Evolutionary conservation across 1,140 invertebrate genomes (phyloP).

Genomic region (Araneus ventricosus): DNA sequence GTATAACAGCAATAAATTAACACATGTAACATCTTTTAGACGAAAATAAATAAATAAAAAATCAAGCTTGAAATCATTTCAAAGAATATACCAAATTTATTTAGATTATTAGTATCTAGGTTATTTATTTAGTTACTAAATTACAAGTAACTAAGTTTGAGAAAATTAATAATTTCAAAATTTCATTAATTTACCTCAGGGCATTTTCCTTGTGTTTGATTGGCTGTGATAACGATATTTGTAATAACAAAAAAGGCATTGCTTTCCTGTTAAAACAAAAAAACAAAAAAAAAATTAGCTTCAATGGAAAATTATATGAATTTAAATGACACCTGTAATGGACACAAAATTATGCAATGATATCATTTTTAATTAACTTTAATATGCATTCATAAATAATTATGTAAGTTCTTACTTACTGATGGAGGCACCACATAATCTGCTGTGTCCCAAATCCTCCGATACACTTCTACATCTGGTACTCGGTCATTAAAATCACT

Average conservation of each 20-base stretch:
- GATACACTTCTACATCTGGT: slow-evolving; percentile 77
- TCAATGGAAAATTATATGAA: no score
- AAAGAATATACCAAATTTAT: no score
- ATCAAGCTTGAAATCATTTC: no score
- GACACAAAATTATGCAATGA: not conserved
- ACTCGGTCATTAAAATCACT: slow-evolving; percentile 73
- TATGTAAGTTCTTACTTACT: slow-evolving; percentile 76
- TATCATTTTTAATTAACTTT: not conserved
- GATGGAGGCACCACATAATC: slow-evolving; percentile 83
- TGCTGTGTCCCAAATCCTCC: slow-evolving; percentile 82
- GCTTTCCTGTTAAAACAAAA: slow-evolving; percentile 80
- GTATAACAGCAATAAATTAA: no score
- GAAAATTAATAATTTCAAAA: no score
- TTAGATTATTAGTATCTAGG: no score
- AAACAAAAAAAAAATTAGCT: no score
- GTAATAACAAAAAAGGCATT: slow-evolving; percentile 83
- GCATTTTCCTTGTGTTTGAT: slow-evolving; percentile 81
- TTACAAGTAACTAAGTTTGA: no score
- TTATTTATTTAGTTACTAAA: no score
- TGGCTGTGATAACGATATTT: slow-evolving; percentile 82
- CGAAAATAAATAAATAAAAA: no score
- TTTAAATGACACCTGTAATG: no score
- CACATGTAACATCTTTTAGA: no score
- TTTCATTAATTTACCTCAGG: slow-evolving; percentile 79
- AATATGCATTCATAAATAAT: not conserved